Conservation (phyloP, 2,113 vertebrate genomes). For the Ciconia boyciana region DNA sequence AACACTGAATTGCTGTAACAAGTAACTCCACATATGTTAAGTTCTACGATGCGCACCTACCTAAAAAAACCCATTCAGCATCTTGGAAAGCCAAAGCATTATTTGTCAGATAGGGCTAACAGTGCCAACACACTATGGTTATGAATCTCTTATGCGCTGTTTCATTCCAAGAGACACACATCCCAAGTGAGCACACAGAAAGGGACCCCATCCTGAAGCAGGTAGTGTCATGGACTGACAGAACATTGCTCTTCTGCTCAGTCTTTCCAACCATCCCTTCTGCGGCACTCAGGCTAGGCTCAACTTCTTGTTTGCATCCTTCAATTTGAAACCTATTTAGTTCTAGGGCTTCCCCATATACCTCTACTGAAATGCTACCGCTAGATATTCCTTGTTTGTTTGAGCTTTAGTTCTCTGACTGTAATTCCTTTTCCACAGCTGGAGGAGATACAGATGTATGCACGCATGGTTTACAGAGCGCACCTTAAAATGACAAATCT, state of each 20-base stretch:
- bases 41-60: background rate
- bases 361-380: background rate
- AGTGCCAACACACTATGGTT: background rate
- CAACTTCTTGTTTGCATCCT: background rate
- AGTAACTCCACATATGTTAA: background rate
- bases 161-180: background rate
- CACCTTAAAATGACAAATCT: background rate
- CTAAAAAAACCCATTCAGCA: background rate
- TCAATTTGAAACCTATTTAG: background rate
- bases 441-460: background rate
- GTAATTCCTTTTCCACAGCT: background rate
- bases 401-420: background rate
- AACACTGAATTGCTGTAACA: background rate
- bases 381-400: background rate
- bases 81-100: background rate
- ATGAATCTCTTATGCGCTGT: fast-evolving
- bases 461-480: background rate
- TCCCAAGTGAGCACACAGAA: background rate
- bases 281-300: background rate
- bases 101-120: background rate
- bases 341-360: background rate
- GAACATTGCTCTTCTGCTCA: background rate
- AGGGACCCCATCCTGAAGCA: background rate
- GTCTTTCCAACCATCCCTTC: background rate
- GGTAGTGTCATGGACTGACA: background rate